Evolutionary conservation across 2,797 vertebrate species (phyloP), one percentile per base, ranked within the genome.

Genomic region (Lagorchestes hirsutus): DNA sequence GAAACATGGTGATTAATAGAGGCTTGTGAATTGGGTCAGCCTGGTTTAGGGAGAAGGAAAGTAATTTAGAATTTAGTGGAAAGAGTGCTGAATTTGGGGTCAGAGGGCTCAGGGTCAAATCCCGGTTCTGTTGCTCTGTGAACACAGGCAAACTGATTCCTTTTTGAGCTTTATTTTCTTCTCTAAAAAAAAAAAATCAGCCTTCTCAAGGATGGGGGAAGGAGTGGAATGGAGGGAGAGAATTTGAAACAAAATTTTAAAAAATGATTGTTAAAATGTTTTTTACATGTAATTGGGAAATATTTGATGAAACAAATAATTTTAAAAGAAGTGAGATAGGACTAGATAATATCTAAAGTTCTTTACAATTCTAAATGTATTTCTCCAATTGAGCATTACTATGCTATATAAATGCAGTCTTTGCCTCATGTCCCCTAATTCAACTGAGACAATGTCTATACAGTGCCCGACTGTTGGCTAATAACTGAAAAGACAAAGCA

Each of bases 381-480:
- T 46, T 87, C 40, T 46, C 74, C 40, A 46, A 27, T 14, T 24
- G 3, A 87, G 22, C 22, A 82, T 24, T 87, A 46, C 40, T 87
- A 27, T 0, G 34, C 59, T 55, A 12, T n/a, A 13, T 90, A 90
- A 96, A 97, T 92, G 93, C 24, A 34, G 90, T 55, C 92, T 95
- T 57, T 13, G 92, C 57, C 74, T 55, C 91, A 54, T 54, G 28
- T 46, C 58, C 40, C 28, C 34, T 18, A 40, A 52, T 90, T 87
- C 28, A 67, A 52, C 57, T 55, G 92, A 93, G 93, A 54, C 59
- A 29, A 67, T 31, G 34, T 1, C 40, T 10, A 28, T 16, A 16
- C 27, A 29, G 1, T 54, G 59, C 62, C 92, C 5, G 62, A 92
- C 96, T 95, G 95, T 93, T 93, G 96, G 92, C 12, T 27, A 56